Evolutionary conservation across 2,113 vertebrate genomes (phyloP), one percentile per base, ranked within the genome.

Genomic region (Rostratula benghalensis): DNA sequence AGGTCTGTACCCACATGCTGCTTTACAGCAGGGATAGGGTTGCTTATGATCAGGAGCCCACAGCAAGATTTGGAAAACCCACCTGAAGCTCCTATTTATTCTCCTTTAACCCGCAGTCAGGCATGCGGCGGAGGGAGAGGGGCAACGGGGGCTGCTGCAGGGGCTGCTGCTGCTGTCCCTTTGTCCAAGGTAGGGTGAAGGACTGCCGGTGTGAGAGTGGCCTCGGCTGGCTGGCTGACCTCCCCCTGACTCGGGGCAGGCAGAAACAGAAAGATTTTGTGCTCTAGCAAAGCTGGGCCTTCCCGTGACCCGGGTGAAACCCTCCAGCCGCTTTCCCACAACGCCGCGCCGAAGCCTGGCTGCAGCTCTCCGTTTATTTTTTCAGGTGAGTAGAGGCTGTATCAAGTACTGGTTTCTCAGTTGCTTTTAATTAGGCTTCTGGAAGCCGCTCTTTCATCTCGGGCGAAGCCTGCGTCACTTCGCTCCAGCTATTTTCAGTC

Each of bases 361-460:
- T 97, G 94, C 92, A 98, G 98, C 97, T 96, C 97, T 98, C 48
- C 77, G 98, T 99, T 99, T 99, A 99, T 99, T 99, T 99, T 98
- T 98, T 99, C 99, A 99, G 98, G 99, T 99, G 98, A 98, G 98
- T 97, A 98, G 98, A 98, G 97, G 97, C 98, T 98, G 98, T 98
- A 98, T 99, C 98, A 94, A 98, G 96, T 98, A 98, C 97, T 98
- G 97, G 97, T 98, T 98, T 97, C 98, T 98, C 99, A 99, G 98
- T 99, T 99, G 98, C 98, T 99, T 98, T 98, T 99, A 98, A 98
- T 99, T 99, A 99, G 97, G 98, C 98, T 99, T 98, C 98, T 98
- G 98, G 98, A 99, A 98, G 98, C 98, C 78, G 96, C 97, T 97
- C 98, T 98, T 98, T 98, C 98, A 98, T 98, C 98, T 98, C 22